These are phyloP conservation scores for Epistrophe eligans DNA, from an alignment of 2,888 invertebrate species.

Conservation along the genomic window DNA sequence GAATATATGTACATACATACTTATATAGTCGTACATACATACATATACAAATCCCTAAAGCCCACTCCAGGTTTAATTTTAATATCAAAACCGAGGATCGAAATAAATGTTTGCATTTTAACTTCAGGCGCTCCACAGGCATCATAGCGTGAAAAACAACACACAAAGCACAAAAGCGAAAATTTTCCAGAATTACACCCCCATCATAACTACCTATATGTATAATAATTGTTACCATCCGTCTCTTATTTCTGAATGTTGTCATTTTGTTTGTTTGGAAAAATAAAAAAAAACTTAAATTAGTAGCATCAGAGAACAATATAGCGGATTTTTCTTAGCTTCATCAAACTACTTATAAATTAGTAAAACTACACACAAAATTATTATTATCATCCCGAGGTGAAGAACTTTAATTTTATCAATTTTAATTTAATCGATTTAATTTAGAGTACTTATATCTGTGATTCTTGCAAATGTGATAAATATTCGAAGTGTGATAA, in stretches of 20 bases:
- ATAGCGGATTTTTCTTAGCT: too few relatives aligned
- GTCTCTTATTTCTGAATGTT: background rate
- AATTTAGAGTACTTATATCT: too few relatives aligned
- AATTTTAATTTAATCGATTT: too few relatives aligned
- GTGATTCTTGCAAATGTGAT: too few relatives aligned
- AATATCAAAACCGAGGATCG: slow-evolving; percentile 42
- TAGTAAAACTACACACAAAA: too few relatives aligned
- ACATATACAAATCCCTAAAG: slow-evolving; percentile 21
- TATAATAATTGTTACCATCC: background rate
- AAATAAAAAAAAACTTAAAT: too few relatives aligned
- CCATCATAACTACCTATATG: background rate
- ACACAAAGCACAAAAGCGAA: slow-evolving; percentile 40
- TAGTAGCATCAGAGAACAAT: too few relatives aligned
- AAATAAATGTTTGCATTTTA: slow-evolving; percentile 35
- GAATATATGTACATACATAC: background rate
- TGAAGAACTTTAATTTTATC: too few relatives aligned
- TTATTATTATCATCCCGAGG: too few relatives aligned
- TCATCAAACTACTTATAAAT: too few relatives aligned
- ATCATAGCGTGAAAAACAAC: slow-evolving; percentile 53
- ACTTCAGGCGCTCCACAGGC: slow-evolving; percentile 34
- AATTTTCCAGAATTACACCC: slow-evolving; percentile 31
- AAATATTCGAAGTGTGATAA: too few relatives aligned
- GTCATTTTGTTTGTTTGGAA: background rate
- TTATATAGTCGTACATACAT: background rate
- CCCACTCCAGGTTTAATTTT: slow-evolving; percentile 37